Evolutionary conservation across 2,888 invertebrate genomes (phyloP).

Genomic region (Phragmatobia fuliginosa): DNA sequence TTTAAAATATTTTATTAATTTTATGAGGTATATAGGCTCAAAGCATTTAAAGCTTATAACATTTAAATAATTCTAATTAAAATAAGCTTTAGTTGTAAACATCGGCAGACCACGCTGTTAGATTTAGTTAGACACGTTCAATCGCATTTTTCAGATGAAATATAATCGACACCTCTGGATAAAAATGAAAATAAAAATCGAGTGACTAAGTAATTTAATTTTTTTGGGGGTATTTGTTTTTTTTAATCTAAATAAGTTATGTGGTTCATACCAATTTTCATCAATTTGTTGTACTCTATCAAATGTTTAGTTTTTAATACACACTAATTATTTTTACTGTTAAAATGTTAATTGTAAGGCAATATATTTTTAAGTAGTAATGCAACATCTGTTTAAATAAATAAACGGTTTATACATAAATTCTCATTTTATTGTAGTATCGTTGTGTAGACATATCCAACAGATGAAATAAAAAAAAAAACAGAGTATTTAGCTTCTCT

Average conservation of each 20-base stretch:
- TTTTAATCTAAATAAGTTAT: not conserved
- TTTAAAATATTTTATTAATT: not conserved
- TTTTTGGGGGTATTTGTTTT: not conserved
- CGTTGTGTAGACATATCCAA: constrained; percentile 5
- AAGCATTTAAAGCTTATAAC: not conserved
- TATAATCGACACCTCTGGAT: not conserved
- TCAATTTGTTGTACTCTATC: constrained; percentile 14
- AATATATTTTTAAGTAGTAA: constrained; percentile 46
- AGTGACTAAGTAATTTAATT: not conserved
- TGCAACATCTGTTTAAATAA: constrained; percentile 42
- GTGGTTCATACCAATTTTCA: not conserved
- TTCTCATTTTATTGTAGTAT: constrained; percentile 40
- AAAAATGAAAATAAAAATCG: no score
- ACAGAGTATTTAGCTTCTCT: not conserved
- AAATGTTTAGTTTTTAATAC: constrained; percentile 26
- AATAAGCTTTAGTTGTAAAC: not conserved
- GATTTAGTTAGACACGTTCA: not conserved
- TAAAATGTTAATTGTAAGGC: constrained; percentile 41
- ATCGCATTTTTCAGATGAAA: not conserved
- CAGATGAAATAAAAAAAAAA: not conserved
- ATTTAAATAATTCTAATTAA: not conserved
- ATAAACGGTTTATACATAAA: constrained; percentile 33
- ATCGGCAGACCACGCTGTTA: not conserved
- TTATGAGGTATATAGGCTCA: not conserved
- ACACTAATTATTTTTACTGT: constrained; percentile 32